Evolutionary conservation across 53 echinoderm and acorn worm species (phyloP), one percentile per base, ranked within the genome.

Genomic region (Pentamera pediparva): DNA sequence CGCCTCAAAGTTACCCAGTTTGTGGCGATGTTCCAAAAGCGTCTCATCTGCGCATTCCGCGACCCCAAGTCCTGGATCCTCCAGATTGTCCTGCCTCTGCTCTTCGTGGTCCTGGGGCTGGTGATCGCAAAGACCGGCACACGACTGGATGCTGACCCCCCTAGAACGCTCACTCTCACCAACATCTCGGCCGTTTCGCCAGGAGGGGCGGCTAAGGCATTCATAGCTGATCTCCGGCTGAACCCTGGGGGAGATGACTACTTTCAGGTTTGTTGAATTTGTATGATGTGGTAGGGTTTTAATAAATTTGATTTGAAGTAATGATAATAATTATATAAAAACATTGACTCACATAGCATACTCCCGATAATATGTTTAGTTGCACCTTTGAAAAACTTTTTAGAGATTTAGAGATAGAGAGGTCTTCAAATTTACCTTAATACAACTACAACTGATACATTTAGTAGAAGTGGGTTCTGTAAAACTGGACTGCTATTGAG

Each of bases 51-150:
- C 70, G 79, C 89, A 29, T 76, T 76, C 20, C 83, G 91, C 6
- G 98, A 98, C 81, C 85, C 81, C 67, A 98, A 98, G 47, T 83
- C 92, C 1, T 73, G 92, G 52, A 67, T 98, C 74, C 84, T 86
- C 15, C 98, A 98, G 73, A 85, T 92, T 71, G 51, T 92, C 11
- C 82, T 98, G 4, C 98, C 98, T 11, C 58, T 98, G 32, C 20
- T 98, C 72, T 98, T 98, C 32, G 88, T 98, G 25, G 48, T 86
- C 62, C 75, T 88, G 11, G 98, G 98, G 33, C 79, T 98, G 12
- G 70, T 89, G 41, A 76, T 92, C 47, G 62, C 87, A 37, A 83
- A 83, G 70, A 90, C 85, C 10, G 60, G 74, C 18, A 70, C 53
- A 8, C 56, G 50, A 26, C 61, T 60, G 0, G 75, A 59, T n/a